phyloP scores from a whole-genome alignment of 1,140 invertebrate genomes.

The Scaptomyza montana region DNA sequence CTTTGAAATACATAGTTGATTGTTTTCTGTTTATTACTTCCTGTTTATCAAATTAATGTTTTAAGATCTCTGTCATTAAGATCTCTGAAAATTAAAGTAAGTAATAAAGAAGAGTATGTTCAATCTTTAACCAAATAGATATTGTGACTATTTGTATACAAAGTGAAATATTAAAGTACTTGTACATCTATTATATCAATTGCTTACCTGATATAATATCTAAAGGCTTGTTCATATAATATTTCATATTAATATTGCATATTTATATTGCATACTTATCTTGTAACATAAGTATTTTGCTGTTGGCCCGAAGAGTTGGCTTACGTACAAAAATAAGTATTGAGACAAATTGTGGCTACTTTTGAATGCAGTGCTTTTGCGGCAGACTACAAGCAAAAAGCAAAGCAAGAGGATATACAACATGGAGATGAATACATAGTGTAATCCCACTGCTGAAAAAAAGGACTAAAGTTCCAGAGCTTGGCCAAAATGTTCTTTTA shows the following conservation, averaged over 20 bases:
- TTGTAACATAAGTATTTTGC: constrained; percentile 36
- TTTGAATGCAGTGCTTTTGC: constrained; percentile 36
- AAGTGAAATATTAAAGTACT: too few species aligned
- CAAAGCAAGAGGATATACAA: constrained; percentile 21
- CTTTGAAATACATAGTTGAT: too few species aligned
- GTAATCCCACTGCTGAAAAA: constrained; percentile 49
- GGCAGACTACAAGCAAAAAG: constrained; percentile 14
- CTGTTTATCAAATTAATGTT: too few species aligned
- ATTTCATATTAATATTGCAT: too few species aligned
- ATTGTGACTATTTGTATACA: too few species aligned
- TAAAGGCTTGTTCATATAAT: not conserved
- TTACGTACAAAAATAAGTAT: constrained; percentile 15
- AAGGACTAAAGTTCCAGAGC: constrained; percentile 1
- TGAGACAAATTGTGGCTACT: constrained; percentile 54
- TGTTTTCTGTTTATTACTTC: too few species aligned
- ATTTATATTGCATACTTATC: constrained; percentile 30
- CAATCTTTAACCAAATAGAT: too few species aligned
- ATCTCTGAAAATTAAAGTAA: too few species aligned
- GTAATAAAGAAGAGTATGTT: too few species aligned
- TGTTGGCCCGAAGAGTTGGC: constrained; percentile 12
- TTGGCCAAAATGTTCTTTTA: constrained; percentile 29
- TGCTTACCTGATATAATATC: not conserved
- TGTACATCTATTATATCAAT: not conserved
- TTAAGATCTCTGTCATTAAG: too few species aligned
- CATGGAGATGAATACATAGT: constrained; percentile 29